Conservation (phyloP, 2,888 invertebrate genomes). For the Epirrhoe tristata region DNA sequence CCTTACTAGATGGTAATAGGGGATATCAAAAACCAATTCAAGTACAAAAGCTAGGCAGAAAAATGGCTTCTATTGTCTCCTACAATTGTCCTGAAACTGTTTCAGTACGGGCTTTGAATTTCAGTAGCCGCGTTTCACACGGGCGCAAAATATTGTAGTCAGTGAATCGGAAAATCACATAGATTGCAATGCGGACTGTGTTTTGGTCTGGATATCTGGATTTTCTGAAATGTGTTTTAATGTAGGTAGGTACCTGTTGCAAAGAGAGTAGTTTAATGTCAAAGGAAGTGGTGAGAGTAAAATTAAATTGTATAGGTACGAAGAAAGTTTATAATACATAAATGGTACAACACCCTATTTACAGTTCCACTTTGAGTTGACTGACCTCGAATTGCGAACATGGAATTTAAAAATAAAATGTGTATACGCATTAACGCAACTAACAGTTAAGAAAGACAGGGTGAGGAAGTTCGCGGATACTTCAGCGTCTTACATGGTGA, state of each 20-base stretch:
- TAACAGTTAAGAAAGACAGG: no score
- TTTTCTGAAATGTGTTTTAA: background rate
- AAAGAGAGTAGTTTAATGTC: background rate
- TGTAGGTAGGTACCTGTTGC: background rate
- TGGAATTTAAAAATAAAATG: no score
- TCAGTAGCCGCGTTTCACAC: constrained; percentile 45
- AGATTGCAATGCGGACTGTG: constrained; percentile 44
- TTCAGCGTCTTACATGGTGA: no score
- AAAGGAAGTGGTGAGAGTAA: background rate
- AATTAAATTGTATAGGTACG: no score
- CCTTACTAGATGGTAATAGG: constrained; percentile 14
- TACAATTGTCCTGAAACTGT: constrained; percentile 33
- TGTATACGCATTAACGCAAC: no score
- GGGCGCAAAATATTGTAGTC: constrained; percentile 42
- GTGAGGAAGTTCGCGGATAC: no score
- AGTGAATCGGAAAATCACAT: constrained; percentile 52
- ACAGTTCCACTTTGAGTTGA: no score
- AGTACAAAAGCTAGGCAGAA: constrained; percentile 9
- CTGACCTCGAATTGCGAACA: no score
- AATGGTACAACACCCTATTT: no score
- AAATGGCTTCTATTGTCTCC: constrained; percentile 44
- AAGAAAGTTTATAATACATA: no score
- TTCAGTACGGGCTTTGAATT: constrained; percentile 43
- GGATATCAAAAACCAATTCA: constrained; percentile 9
- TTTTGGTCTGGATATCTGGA: constrained; percentile 16